Evolutionary conservation across 2,888 invertebrate species (phyloP).

Genomic region (Tholera decimalis): DNA sequence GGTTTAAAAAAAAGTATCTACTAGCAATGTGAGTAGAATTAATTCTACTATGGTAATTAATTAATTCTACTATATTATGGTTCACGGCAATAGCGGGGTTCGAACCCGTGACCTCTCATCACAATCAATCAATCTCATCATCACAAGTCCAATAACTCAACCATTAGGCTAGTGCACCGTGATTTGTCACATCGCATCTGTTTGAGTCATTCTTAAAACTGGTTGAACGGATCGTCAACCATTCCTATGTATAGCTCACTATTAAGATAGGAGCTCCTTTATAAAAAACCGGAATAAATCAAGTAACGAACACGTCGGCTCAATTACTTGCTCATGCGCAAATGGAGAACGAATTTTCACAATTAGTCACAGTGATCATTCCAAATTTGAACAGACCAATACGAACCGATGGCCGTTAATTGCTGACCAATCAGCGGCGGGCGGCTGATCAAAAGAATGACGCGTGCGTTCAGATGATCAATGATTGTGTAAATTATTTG

Average conservation of each 20-base stretch:
- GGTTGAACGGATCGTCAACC: not conserved
- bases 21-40: too few species aligned
- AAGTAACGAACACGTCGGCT: conserved; percentile 45
- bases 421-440: conserved; percentile 50
- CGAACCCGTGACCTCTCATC: too few species aligned
- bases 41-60: too few species aligned
- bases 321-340: conserved; percentile 50
- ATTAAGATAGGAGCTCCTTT: not conserved
- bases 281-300: conserved; percentile 37
- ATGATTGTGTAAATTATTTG: conserved; percentile 58
- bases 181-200: not conserved
- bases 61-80: too few species aligned
- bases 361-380: conserved; percentile 68
- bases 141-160: too few species aligned
- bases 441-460: conserved; percentile 61
- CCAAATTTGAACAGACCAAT: conserved; percentile 69
- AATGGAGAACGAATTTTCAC: conserved; percentile 43
- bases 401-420: conserved; percentile 60
- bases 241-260: not conserved
- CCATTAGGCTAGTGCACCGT: too few species aligned
- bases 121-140: too few species aligned
- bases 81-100: too few species aligned
- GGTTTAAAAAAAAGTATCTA: too few species aligned
- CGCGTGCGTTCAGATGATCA: conserved; percentile 57
- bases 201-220: too few species aligned